Conservation (phyloP, 1,140 invertebrate genomes). For the Coptotermes formosanus region DNA sequence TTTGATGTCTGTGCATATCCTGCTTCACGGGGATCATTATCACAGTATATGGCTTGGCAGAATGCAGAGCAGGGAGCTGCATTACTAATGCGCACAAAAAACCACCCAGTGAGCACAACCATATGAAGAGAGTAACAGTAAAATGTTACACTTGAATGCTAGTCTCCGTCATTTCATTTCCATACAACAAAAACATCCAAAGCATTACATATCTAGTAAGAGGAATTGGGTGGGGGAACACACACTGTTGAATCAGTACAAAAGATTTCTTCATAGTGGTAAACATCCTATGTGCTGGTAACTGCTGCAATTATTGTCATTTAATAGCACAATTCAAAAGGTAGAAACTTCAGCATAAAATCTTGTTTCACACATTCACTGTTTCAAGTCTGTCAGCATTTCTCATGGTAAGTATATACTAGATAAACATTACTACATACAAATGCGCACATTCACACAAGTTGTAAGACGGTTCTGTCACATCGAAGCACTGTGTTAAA, state of each 20-base stretch:
- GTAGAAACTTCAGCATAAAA: neutral
- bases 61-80: neutral
- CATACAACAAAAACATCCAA: neutral
- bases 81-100: neutral
- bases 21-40: no score
- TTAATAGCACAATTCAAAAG: slow-evolving; percentile 4
- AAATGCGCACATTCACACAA: neutral
- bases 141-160: neutral
- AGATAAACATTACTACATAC: neutral
- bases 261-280: neutral
- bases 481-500: neutral
- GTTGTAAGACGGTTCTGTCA: neutral
- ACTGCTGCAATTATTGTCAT: neutral
- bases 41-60: no score
- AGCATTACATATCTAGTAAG: neutral
- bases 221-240: neutral
- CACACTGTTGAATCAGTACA: neutral
- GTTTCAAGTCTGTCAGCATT: neutral
- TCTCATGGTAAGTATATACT: neutral
- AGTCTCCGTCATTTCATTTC: neutral
- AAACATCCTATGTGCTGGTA: neutral
- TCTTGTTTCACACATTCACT: neutral
- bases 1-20: no score
- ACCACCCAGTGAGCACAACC: neutral
- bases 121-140: neutral